These are phyloP conservation scores for Willisornis vidua DNA, from an alignment of 2,113 vertebrate species.

Conservation along the genomic window DNA sequence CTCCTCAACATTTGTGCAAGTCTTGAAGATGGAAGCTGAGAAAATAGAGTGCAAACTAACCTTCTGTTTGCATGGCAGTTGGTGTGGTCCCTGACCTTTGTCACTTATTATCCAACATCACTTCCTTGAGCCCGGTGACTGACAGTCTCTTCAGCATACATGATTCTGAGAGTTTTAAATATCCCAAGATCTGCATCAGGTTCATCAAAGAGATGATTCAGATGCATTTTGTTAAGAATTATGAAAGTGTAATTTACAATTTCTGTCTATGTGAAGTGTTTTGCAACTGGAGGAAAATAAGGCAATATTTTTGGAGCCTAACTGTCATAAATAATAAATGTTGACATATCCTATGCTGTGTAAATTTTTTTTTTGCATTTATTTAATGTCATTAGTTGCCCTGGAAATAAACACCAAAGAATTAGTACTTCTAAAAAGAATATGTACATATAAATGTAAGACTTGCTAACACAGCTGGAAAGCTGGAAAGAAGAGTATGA, in stretches of 20 bases:
- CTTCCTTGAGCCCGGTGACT: neutral
- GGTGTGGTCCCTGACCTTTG: neutral
- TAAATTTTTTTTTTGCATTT: neutral
- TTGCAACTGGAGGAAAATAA: neutral
- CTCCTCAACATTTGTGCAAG: neutral
- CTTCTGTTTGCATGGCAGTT: accelerated
- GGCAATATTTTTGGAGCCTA: neutral
- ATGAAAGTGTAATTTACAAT: neutral
- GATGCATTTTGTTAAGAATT: neutral
- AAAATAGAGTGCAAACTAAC: neutral
- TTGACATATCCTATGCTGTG: neutral
- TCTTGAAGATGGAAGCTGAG: neutral
- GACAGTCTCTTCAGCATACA: neutral
- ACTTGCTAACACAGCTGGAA: neutral
- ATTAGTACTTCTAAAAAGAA: neutral
- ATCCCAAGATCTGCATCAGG: neutral
- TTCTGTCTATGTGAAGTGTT: neutral
- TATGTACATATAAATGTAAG: neutral
- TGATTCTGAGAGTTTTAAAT: neutral
- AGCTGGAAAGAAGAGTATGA: neutral
- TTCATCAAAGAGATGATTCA: neutral
- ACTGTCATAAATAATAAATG: neutral
- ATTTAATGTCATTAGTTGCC: neutral
- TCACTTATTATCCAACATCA: neutral
- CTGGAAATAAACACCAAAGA: neutral